A percentile compares a stretch with the other conserved stretches of the same genome.
phyloP scores from a whole-genome alignment of 64 coral and sea anemone genomes.

The Montipora foliosa region DNA sequence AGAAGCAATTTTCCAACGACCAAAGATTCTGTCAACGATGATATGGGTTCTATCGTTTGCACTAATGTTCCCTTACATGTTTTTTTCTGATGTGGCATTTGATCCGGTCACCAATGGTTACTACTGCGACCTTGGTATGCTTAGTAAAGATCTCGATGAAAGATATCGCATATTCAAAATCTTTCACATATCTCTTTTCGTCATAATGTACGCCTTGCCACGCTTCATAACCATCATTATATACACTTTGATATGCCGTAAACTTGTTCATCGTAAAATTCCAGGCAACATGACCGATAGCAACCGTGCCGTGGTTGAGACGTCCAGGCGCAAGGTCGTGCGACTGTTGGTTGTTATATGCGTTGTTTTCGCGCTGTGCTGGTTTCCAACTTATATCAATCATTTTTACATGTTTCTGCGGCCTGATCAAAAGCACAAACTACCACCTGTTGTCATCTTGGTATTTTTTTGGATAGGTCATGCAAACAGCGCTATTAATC shows the following conservation, averaged over 20 bases:
- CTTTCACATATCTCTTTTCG: conserved; percentile 32
- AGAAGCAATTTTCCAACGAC: conserved; percentile 17
- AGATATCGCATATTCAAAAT: conserved; percentile 19
- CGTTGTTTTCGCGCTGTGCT: conserved; percentile 47
- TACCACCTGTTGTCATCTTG: too few relatives aligned
- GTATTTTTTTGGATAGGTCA: conserved; percentile 9
- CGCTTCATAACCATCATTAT: not conserved
- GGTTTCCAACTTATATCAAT: conserved; percentile 56
- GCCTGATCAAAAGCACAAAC: too few relatives aligned
- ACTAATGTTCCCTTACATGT: conserved; percentile 8
- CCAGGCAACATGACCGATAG: conserved; percentile 37
- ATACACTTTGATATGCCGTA: conserved; percentile 49
- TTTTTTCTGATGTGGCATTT: not conserved
- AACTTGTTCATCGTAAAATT: conserved; percentile 32
- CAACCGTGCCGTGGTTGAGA: not conserved
- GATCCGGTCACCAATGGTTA: not conserved
- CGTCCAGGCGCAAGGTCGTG: conserved; percentile 28
- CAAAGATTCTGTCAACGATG: conserved; percentile 16
- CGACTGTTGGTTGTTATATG: conserved; percentile 34
- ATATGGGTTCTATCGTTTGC: conserved; percentile 35
- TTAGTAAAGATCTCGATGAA: not conserved
- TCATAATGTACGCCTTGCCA: conserved; percentile 40
- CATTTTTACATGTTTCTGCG: not conserved
- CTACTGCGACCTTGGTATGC: not conserved
- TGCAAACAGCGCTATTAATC: conserved; percentile 67